These are phyloP conservation scores for Cirrhinus mrigala DNA, from an alignment of 2,797 vertebrate genomes.

Conservation along the genomic window DNA sequence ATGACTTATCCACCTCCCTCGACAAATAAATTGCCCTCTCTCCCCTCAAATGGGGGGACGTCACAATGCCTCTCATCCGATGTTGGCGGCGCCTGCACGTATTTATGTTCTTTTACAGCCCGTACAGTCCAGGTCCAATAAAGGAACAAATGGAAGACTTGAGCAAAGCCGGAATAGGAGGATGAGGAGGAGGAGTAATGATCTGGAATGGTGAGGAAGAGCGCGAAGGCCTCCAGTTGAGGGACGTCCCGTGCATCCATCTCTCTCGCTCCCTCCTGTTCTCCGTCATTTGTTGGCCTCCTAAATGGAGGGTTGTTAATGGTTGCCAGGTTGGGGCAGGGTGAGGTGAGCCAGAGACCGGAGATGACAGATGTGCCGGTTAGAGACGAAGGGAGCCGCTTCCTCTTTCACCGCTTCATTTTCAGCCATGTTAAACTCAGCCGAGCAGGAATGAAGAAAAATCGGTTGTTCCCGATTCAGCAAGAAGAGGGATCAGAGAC, in stretches of 20 bases:
- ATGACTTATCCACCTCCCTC: conserved; percentile 68
- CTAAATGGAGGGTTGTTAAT: conserved; percentile 70
- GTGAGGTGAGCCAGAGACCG: conserved; percentile 70
- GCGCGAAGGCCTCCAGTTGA: conserved; percentile 68
- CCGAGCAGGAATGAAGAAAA: conserved; percentile 24
- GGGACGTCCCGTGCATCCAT: conserved; percentile 74
- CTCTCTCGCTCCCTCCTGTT: conserved; percentile 58
- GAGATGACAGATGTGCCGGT: conserved; percentile 78
- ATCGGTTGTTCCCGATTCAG: neutral
- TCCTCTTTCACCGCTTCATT: conserved; percentile 76
- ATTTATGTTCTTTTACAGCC: conserved; percentile 75
- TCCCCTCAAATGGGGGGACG: conserved; percentile 70
- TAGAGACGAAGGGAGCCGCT: conserved; percentile 69
- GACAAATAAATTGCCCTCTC: conserved; percentile 70
- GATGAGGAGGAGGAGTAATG: conserved; percentile 70
- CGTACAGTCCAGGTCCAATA: conserved; percentile 66
- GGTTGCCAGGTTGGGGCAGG: conserved; percentile 71
- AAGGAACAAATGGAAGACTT: conserved; percentile 60
- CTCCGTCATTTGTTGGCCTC: conserved; percentile 46
- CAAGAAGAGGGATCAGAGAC: conserved; percentile 14
- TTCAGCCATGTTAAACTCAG: conserved; percentile 45
- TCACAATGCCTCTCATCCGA: conserved; percentile 74
- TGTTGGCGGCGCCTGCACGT: conserved; percentile 75
- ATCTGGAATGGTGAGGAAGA: conserved; percentile 73
- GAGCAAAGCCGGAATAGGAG: conserved; percentile 39